Conservation (phyloP, 2,113 vertebrate genomes). For the sheep (Ovis aries) region DNA sequence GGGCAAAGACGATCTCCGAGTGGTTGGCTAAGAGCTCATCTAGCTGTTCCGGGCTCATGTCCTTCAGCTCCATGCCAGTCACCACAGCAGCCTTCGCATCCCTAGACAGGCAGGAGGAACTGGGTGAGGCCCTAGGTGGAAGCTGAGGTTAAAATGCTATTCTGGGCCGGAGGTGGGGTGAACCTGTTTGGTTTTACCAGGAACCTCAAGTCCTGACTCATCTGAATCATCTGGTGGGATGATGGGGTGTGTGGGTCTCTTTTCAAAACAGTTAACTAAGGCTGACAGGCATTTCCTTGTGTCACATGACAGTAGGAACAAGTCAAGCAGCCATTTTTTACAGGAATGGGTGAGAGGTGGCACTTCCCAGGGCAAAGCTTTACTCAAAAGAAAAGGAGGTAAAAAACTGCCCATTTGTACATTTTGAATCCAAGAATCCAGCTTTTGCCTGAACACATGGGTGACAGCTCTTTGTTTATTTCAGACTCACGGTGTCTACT, state of each 20-base stretch:
- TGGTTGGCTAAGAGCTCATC: conserved; percentile 79
- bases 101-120: conserved; percentile 51
- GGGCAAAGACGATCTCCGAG: conserved; percentile 84
- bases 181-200: neutral
- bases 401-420: neutral
- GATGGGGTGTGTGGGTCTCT: neutral
- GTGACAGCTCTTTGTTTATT: neutral
- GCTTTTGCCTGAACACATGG: neutral
- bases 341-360: neutral
- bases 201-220: neutral
- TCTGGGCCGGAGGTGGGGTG: neutral
- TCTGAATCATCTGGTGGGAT: neutral
- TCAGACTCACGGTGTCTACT: neutral
- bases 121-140: neutral
- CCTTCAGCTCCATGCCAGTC: conserved; percentile 84
- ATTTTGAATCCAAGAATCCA: neutral
- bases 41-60: conserved; percentile 80
- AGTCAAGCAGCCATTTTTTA: neutral
- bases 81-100: conserved; percentile 83
- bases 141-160: neutral
- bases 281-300: neutral
- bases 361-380: neutral
- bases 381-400: neutral
- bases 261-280: neutral
- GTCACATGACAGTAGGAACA: neutral